Percentiles rank a stretch among this genome's conserved stretches.
phyloP scores from a whole-genome alignment of 2,113 vertebrate genomes.

The Ageneiosus marmoratus region DNA sequence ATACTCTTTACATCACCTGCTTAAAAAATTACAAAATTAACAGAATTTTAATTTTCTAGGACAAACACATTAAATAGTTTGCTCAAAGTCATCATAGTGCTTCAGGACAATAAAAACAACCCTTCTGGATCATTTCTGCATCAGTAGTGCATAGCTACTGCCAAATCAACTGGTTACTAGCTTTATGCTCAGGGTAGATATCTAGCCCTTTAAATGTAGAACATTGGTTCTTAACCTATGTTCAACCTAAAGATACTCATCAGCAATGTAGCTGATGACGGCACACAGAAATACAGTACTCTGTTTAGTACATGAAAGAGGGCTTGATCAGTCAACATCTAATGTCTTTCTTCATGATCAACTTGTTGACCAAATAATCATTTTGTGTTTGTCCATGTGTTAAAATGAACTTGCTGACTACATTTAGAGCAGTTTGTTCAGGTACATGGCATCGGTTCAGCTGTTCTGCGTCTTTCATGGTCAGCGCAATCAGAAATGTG shows the following conservation, averaged over 20 bases:
- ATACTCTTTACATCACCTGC: conserved; percentile 6
- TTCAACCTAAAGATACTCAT: neutral
- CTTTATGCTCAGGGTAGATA: neutral
- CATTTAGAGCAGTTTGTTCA: conserved; percentile 12
- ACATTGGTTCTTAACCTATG: neutral
- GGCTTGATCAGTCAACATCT: conserved; percentile 1
- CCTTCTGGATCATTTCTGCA: neutral
- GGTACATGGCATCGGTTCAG: neutral
- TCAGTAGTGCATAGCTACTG: conserved; percentile 1
- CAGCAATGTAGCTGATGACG: neutral
- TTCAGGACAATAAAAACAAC: neutral
- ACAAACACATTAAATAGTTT: conserved; percentile 3
- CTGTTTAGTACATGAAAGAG: conserved; percentile 1
- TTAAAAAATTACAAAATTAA: neutral
- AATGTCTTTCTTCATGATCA: conserved; percentile 18
- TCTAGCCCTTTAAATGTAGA: conserved; percentile 11
- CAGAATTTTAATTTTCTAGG: neutral
- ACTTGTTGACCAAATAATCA: conserved; percentile 13
- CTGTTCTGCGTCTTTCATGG: neutral
- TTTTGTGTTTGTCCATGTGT: conserved; percentile 18
- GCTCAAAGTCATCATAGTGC: neutral
- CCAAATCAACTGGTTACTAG: conserved; percentile 9
- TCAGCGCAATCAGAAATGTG: conserved; percentile 48
- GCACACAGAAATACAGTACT: neutral
- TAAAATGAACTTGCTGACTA: neutral